Evolutionary conservation across 2,888 invertebrate species (phyloP).

Genomic region (Ormyrus thymus): DNA sequence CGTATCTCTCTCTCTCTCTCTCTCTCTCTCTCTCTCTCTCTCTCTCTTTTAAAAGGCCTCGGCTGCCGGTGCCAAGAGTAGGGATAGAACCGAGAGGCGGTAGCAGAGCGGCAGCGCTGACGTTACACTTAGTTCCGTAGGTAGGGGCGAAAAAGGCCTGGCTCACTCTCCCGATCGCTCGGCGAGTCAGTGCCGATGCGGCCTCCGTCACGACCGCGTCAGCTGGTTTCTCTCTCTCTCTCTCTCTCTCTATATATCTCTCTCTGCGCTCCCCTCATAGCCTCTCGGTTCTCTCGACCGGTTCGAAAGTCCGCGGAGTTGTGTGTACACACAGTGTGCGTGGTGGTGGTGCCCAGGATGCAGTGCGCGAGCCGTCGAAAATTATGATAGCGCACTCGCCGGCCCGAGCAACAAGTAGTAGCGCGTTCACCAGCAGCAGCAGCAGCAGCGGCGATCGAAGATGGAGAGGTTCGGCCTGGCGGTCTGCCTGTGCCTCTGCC

Average conservation of each 20-base stretch:
- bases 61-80: neutral
- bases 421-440: neutral
- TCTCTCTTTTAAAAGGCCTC: constrained; percentile 46
- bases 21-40: constrained; percentile 33
- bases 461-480: constrained; percentile 7
- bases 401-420: constrained; percentile 19
- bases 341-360: too few relatives aligned
- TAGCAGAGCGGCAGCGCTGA: constrained; percentile 21
- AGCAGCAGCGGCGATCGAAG: neutral
- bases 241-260: neutral
- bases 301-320: constrained; percentile 56
- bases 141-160: constrained; percentile 45
- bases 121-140: constrained; percentile 8
- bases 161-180: constrained; percentile 19
- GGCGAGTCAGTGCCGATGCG: constrained; percentile 71
- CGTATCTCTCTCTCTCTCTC: constrained; percentile 29
- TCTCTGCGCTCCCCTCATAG: constrained; percentile 29
- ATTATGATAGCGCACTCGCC: constrained; percentile 41
- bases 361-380: constrained; percentile 28
- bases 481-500: neutral
- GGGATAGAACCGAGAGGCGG: neutral
- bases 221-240: constrained; percentile 60
- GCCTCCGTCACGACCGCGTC: constrained; percentile 73
- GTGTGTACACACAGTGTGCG: neutral
- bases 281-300: constrained; percentile 61